Conservation (phyloP, 2,113 vertebrate genomes). For the Rhinopithecus roxellana region DNA sequence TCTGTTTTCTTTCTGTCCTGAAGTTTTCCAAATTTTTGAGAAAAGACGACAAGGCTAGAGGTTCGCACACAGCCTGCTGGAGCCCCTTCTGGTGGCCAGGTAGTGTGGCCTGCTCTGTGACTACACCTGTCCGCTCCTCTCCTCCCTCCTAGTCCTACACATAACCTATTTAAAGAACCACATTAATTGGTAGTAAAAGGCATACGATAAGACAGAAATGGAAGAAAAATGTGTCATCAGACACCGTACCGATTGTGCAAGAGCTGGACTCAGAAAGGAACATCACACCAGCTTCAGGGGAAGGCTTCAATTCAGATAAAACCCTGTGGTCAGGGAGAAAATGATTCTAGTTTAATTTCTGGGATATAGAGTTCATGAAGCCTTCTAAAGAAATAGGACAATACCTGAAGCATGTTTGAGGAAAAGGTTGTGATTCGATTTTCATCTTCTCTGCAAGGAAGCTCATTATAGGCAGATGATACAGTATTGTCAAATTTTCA, state of each 20-base stretch:
- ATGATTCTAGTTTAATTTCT: neutral
- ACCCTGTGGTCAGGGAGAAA: neutral
- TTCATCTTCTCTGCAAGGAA: slow-evolving; percentile 59
- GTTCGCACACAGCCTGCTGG: neutral
- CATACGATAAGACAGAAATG: neutral
- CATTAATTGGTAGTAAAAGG: neutral
- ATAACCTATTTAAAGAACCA: slow-evolving; percentile 9
- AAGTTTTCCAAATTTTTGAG: neutral
- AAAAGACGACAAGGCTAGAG: neutral
- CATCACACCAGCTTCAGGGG: neutral
- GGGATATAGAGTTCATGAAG: slow-evolving; percentile 45
- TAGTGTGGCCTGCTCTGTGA: neutral
- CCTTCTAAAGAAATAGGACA: neutral
- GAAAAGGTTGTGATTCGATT: neutral
- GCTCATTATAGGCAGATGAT: slow-evolving; percentile 68
- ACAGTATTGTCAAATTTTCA: slow-evolving; percentile 57
- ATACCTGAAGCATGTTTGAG: neutral
- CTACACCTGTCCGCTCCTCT: neutral
- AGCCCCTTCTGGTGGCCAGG: neutral
- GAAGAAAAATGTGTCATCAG: neutral
- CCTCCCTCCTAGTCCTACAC: neutral
- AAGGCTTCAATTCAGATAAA: neutral
- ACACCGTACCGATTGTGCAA: neutral
- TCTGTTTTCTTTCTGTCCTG: neutral
- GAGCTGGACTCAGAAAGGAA: neutral